phyloP scores from a whole-genome alignment of 2,797 vertebrate species.

The Poecile montanus region DNA sequence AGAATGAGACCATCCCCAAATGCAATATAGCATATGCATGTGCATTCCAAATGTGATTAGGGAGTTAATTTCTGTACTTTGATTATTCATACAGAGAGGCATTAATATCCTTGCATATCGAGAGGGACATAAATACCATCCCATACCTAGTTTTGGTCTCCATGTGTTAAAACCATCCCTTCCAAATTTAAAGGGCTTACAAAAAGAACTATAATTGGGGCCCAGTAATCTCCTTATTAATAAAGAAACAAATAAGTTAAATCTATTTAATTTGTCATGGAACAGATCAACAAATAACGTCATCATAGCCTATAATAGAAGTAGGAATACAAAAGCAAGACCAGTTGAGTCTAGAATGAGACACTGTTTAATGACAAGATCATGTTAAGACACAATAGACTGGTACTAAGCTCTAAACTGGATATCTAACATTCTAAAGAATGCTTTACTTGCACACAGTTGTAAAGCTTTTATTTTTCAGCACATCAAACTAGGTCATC shows the following conservation, averaged over 20 bases:
- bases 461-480: not conserved
- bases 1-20: not conserved
- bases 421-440: not conserved
- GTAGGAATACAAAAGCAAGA: not conserved
- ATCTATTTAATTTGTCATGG: not conserved
- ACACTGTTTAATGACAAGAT: not conserved
- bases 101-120: not conserved
- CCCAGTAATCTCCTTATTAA: not conserved
- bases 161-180: not conserved
- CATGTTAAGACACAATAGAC: not conserved
- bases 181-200: not conserved
- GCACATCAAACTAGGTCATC: not conserved
- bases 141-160: not conserved
- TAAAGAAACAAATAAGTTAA: not conserved
- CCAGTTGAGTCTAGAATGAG: not conserved
- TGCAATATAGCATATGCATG: not conserved
- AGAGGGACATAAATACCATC: not conserved
- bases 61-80: not conserved
- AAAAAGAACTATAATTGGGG: not conserved
- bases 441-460: not conserved
- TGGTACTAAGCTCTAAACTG: not conserved
- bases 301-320: not conserved
- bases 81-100: not conserved
- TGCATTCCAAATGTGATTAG: not conserved
- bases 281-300: not conserved